Conservation (phyloP, 1,140 invertebrate species). For the Cepaea nemoralis region DNA sequence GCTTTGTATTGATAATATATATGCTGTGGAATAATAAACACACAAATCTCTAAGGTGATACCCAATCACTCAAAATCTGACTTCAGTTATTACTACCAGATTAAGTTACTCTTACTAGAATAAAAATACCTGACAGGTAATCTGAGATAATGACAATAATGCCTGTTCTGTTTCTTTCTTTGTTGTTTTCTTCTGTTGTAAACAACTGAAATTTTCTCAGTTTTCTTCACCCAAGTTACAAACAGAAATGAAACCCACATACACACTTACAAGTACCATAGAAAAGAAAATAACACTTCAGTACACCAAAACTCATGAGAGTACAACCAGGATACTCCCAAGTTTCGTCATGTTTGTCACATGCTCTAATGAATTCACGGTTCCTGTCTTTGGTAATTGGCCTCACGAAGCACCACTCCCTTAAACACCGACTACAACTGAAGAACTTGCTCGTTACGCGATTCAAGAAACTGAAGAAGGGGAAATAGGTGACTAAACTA, state of each 20-base stretch:
- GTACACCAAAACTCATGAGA: neutral
- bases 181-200: slow-evolving; percentile 14
- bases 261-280: slow-evolving; percentile 7
- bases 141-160: slow-evolving; percentile 25
- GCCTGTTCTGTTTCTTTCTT: slow-evolving; percentile 33
- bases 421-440: neutral
- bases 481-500: slow-evolving; percentile 41
- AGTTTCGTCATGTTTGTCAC: too few species aligned
- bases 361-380: neutral
- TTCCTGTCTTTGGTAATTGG: neutral
- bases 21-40: slow-evolving; percentile 1
- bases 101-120: neutral
- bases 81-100: neutral
- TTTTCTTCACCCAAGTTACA: slow-evolving; percentile 13
- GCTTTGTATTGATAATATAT: neutral
- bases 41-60: neutral
- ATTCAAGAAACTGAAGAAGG: slow-evolving; percentile 59
- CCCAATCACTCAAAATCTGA: neutral
- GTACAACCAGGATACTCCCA: neutral
- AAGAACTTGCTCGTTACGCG: slow-evolving; percentile 19
- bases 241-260: neutral
- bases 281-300: neutral
- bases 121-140: neutral
- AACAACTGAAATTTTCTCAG: neutral
- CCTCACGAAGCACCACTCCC: neutral